A percentile compares a stretch with the other conserved stretches of the same genome.
These are phyloP conservation scores for Toxostoma redivivum DNA, from an alignment of 2,113 vertebrate species.

Conservation along the genomic window DNA sequence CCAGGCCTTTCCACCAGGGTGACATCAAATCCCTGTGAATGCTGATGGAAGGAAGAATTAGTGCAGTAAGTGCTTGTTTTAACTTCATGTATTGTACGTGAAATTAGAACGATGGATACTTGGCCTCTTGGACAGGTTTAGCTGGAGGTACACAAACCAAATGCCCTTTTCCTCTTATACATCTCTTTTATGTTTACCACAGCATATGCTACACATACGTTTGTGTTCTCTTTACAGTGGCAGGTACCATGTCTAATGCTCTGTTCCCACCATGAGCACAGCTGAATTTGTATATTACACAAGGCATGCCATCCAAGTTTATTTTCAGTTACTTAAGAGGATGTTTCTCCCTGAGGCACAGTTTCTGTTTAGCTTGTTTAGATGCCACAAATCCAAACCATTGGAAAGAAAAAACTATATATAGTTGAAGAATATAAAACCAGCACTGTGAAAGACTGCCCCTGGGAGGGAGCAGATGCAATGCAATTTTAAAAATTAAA, in stretches of 20 bases:
- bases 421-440: not conserved
- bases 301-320: slow-evolving; percentile 12
- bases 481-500: slow-evolving; percentile 9
- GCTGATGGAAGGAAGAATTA: not conserved
- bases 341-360: slow-evolving; percentile 35
- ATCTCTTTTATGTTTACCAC: not conserved
- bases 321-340: slow-evolving; percentile 30
- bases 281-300: not conserved
- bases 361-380: slow-evolving; percentile 49
- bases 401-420: not conserved
- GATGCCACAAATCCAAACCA: slow-evolving; percentile 28
- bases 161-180: not conserved
- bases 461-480: slow-evolving; percentile 31
- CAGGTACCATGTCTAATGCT: not conserved
- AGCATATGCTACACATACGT: not conserved
- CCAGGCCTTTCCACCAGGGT: not conserved
- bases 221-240: not conserved
- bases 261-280: not conserved
- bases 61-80: not conserved
- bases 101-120: not conserved
- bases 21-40: not conserved
- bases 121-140: not conserved
- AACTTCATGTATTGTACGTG: not conserved
- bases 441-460: not conserved
- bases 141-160: not conserved